Conservation (phyloP, 1,140 invertebrate genomes). For the Coboldia fuscipes region DNA sequence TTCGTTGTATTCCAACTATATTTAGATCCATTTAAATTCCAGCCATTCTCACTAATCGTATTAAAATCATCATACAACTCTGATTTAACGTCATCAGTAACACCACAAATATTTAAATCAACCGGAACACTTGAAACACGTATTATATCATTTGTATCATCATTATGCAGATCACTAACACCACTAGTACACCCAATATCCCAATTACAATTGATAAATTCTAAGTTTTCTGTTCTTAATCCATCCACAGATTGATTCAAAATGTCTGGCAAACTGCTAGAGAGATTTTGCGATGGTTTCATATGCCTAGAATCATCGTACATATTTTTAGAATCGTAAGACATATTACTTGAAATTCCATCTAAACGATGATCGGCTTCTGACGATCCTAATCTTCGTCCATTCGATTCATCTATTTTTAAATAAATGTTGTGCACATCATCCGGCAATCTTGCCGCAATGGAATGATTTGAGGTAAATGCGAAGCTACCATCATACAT, state of each 20-base stretch:
- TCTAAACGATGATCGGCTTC: no score
- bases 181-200: no score
- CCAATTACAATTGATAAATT: no score
- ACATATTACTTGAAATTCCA: no score
- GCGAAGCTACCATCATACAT: constrained; percentile 7
- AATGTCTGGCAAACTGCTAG: neutral
- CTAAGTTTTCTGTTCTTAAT: no score
- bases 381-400: no score
- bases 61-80: neutral
- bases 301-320: neutral
- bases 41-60: neutral
- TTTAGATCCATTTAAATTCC: neutral
- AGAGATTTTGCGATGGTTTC: neutral
- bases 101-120: constrained; percentile 25
- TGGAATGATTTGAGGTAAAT: no score
- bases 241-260: no score
- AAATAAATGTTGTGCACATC: no score
- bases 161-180: neutral
- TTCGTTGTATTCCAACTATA: neutral
- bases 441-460: no score
- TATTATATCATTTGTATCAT: neutral
- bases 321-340: neutral
- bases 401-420: no score
- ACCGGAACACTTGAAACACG: constrained; percentile 27
- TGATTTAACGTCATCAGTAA: constrained; percentile 1